These are phyloP conservation scores for Crocuta crocuta DNA, from an alignment of 2,113 vertebrate genomes.

Conservation along the genomic window DNA sequence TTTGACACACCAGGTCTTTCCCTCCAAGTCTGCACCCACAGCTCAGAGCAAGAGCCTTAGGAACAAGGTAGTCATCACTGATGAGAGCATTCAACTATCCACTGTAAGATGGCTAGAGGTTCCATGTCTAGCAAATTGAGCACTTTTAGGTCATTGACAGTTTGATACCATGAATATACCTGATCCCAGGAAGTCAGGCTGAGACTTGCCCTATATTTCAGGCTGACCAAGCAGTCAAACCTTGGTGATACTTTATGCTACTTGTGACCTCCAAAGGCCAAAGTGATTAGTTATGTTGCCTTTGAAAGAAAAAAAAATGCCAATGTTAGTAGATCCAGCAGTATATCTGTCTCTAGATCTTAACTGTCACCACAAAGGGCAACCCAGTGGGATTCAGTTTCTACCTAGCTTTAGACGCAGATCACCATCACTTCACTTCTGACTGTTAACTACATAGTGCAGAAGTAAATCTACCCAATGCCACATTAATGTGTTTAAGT, in stretches of 20 bases:
- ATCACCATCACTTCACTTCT: background rate
- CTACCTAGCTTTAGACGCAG: background rate
- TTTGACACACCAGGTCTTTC: background rate
- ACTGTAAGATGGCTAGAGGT: background rate
- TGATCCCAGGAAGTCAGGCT: background rate
- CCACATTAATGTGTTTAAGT: background rate
- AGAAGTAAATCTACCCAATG: background rate
- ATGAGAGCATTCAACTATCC: background rate
- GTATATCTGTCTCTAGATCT: background rate
- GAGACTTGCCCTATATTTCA: background rate
- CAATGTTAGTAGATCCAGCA: background rate
- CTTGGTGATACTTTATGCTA: background rate
- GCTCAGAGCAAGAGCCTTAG: background rate
- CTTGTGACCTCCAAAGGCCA: background rate
- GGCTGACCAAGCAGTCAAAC: background rate
- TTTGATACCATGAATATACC: background rate
- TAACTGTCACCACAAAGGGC: background rate
- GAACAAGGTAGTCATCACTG: background rate
- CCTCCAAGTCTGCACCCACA: background rate
- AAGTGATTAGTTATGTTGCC: background rate
- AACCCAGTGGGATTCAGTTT: background rate
- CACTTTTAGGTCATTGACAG: background rate
- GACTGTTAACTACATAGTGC: background rate
- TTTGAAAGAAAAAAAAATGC: conserved; percentile 8
- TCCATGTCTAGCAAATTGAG: background rate